Percentiles rank a stretch among this genome's conserved stretches.
These are phyloP conservation scores for Conomelus anceps DNA, from an alignment of 2,888 invertebrate genomes.

Conservation along the genomic window DNA sequence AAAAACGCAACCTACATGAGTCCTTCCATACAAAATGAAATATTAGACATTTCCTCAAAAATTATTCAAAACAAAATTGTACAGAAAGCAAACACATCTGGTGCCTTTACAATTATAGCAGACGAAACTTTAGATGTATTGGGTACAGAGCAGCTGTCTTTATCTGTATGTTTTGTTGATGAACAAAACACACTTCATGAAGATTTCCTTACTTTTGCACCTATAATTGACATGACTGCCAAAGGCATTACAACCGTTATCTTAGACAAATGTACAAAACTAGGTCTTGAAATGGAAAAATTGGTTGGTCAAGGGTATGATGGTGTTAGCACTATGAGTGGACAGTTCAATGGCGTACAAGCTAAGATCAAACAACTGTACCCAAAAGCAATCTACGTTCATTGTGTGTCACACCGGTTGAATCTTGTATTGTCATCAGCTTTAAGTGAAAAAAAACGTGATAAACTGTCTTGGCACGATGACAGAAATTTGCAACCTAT, in stretches of 20 bases:
- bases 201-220: too few relatives aligned
- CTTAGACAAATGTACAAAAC: too few relatives aligned
- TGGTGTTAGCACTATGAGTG: conserved; percentile 9
- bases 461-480: neutral
- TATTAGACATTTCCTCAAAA: neutral
- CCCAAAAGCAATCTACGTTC: conserved; percentile 3
- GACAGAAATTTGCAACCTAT: neutral
- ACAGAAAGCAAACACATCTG: too few relatives aligned
- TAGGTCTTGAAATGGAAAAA: conserved; percentile 1
- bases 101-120: too few relatives aligned
- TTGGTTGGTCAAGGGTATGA: neutral
- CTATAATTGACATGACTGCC: too few relatives aligned
- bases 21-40: conserved; percentile 5
- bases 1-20: conserved; percentile 3
- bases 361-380: neutral
- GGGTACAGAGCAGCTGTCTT: too few relatives aligned
- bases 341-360: neutral
- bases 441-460: neutral
- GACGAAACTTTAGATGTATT: too few relatives aligned
- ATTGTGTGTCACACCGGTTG: neutral
- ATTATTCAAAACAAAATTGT: neutral
- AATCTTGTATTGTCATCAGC: too few relatives aligned
- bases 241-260: neutral
- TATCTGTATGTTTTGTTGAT: too few relatives aligned
- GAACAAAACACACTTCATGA: too few relatives aligned